Evolutionary conservation across 2,113 vertebrate species (phyloP), one percentile per base, ranked within the genome.

Genomic region (Peucedramus taeniatus): DNA sequence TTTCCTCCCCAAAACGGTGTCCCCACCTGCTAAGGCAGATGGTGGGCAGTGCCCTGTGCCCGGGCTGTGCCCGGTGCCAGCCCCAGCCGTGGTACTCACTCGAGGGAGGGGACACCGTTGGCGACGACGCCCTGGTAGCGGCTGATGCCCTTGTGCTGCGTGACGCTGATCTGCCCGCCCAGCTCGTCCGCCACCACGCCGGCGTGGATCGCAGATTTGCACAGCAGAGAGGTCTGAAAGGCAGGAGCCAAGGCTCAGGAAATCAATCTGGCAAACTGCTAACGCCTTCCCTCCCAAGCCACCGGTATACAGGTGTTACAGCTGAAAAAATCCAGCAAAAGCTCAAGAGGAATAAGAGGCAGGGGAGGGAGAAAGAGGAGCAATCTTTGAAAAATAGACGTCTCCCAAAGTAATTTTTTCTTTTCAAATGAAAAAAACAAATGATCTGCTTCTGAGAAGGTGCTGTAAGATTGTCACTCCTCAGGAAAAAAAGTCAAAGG

Each of bases 161-260:
- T 97, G 89, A 99, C 96, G 3, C 92, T 98, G 95, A 99, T 98
- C 89, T 96, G 98, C 6, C 99, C 99, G 1, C 99, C 99, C 80
- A 98, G 94, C 96, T 98, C 98, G 5, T 99, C 98, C 2, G 98
- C 88, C 53, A 99, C 97, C 35, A 99, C 68, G 56, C 99, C 99
- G 0, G 99, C 99, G 0, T 99, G 99, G 76, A 99, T 97, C 4
- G 99, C 99, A 1, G 99, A 96, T 96, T 99, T 99, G 97, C 99
- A 99, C 81, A 99, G 83, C 90, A 98, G 94, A 2, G 99, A 99
- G 8, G 98, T 99, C 99, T 99, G 95, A 83, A 98, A 98, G 44
- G 95, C 35, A 97, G 84, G 22, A 85, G 45, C 19, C 83, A 37
- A 70, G 93, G 61, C 83, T 80, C 59, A 44, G 57, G 10, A 63